phyloP scores from a whole-genome alignment of 2,113 vertebrate genomes.

The Bubo bubo region DNA sequence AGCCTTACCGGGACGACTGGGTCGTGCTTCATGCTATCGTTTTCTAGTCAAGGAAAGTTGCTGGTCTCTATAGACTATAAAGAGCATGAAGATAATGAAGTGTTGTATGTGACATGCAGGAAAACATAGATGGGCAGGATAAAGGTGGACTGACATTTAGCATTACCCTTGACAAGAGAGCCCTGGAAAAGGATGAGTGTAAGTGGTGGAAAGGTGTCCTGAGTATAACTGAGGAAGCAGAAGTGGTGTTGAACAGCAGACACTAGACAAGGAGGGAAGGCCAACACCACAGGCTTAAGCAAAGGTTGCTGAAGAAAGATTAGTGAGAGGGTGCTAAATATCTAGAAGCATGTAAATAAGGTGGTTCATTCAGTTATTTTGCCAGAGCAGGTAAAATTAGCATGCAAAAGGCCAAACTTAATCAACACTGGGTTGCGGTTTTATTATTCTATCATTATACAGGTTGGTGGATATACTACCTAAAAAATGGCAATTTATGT shows the following conservation, averaged over 20 bases:
- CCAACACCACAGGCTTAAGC: background rate
- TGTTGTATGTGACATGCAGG: background rate
- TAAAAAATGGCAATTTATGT: constrained; percentile 51
- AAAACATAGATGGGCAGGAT: background rate
- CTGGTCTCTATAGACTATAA: background rate
- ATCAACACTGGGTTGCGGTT: constrained; percentile 24
- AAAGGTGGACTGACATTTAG: background rate
- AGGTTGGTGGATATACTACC: constrained; percentile 8
- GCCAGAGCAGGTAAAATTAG: constrained; percentile 41
- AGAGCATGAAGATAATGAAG: background rate
- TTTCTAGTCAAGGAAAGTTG: background rate
- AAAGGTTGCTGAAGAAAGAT: constrained; percentile 25
- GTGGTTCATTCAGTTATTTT: constrained; percentile 29
- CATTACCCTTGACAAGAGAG: background rate
- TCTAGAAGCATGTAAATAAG: constrained; percentile 29
- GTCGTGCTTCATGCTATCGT: background rate
- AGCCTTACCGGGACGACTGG: background rate
- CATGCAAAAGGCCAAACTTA: constrained; percentile 35
- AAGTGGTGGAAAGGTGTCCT: background rate
- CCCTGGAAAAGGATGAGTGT: background rate
- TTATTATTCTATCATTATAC: constrained; percentile 47
- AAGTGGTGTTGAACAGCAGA: background rate
- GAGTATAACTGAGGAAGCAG: background rate
- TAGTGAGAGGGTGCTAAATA: constrained; percentile 5
- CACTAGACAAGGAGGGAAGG: background rate